Conservation (phyloP, 2,113 vertebrate species). For the Mormoops blainvillei region DNA sequence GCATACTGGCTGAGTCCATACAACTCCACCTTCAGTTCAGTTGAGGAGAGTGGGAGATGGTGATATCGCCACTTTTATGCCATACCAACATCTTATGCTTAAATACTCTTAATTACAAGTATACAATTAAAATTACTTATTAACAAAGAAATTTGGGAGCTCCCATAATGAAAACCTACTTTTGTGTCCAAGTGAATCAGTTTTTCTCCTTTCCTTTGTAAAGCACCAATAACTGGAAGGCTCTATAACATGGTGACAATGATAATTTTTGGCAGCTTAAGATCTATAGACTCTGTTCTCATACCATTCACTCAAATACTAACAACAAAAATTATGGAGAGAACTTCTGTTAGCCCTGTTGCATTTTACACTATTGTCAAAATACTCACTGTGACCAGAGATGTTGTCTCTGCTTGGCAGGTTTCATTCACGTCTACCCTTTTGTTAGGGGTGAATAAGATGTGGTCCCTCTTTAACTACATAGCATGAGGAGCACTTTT, state of each 20-base stretch:
- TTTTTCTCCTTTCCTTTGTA: neutral
- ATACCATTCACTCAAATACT: neutral
- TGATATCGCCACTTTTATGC: neutral
- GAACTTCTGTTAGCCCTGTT: too few species aligned
- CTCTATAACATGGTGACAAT: neutral
- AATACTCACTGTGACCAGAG: neutral
- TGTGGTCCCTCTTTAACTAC: neutral
- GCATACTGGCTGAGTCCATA: too few species aligned
- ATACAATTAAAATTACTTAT: neutral
- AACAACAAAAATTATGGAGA: neutral
- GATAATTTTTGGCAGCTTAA: neutral
- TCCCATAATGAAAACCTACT: neutral
- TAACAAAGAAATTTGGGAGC: neutral
- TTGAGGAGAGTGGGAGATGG: neutral
- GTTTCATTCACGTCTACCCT: neutral
- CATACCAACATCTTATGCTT: neutral
- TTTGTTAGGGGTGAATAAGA: neutral
- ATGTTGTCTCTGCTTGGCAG: neutral
- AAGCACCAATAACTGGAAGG: neutral
- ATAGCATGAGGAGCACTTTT: neutral
- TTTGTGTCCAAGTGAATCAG: neutral
- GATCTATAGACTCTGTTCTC: neutral
- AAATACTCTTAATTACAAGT: neutral
- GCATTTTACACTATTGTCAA: neutral
- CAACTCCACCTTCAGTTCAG: neutral